phyloP scores from a whole-genome alignment of 64 coral and sea anemone genomes.

The Montipora foliosa region DNA sequence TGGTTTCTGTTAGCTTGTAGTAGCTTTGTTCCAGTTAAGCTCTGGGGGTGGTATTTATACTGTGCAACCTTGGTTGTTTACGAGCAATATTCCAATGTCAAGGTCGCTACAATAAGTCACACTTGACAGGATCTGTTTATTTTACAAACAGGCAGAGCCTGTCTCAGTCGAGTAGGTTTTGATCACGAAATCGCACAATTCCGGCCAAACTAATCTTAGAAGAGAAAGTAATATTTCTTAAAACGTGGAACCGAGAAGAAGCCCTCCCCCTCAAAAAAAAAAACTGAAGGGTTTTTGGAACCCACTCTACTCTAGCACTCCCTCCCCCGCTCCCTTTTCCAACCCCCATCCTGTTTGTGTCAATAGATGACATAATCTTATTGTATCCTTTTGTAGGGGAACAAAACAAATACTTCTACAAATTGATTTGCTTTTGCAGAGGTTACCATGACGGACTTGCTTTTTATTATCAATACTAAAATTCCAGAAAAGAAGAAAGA shows the following conservation, averaged over 20 bases:
- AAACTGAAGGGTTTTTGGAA: neutral
- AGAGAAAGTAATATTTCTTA: neutral
- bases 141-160: constrained; percentile 34
- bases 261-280: neutral
- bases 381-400: constrained; percentile 8
- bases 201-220: neutral
- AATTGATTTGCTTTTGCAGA: constrained; percentile 17
- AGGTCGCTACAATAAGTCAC: constrained; percentile 44
- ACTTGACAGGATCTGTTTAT: constrained; percentile 54
- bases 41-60: constrained; percentile 33
- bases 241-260: neutral
- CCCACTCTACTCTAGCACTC: neutral
- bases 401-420: constrained; percentile 10
- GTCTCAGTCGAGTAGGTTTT: neutral
- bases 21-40: neutral
- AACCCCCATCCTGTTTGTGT: neutral
- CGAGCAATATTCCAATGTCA: constrained; percentile 35
- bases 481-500: no score
- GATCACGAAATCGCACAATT: neutral
- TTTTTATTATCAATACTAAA: neutral
- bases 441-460: neutral
- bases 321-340: neutral
- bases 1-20: neutral
- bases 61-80: constrained; percentile 53
- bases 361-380: neutral